phyloP scores from a whole-genome alignment of 2,113 vertebrate genomes.

The Ploceus nigricollis region DNA sequence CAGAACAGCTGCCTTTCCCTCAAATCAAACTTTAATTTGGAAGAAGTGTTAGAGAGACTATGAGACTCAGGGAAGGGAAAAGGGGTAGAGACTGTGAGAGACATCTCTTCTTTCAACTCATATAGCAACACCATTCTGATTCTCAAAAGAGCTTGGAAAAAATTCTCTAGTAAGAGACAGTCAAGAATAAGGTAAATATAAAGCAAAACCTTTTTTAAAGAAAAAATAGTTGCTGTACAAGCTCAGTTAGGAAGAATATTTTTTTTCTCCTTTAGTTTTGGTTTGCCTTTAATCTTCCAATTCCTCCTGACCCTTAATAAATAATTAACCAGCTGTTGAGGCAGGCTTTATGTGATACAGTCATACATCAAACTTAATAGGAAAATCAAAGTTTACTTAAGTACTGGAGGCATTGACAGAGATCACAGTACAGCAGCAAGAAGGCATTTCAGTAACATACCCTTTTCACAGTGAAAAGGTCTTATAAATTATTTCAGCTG shows the following conservation, averaged over 20 bases:
- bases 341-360: not conserved
- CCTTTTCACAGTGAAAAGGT: not conserved
- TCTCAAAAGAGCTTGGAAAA: not conserved
- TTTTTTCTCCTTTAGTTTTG: slow-evolving; percentile 10
- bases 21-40: not conserved
- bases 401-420: not conserved
- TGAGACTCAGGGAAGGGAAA: not conserved
- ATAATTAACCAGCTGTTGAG: slow-evolving; percentile 43
- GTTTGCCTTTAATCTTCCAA: slow-evolving; percentile 30
- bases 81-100: not conserved
- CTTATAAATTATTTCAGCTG: slow-evolving; percentile 28
- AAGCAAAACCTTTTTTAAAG: not conserved
- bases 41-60: not conserved
- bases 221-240: not conserved
- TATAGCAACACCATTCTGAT: not conserved
- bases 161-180: not conserved
- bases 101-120: not conserved
- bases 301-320: slow-evolving; percentile 16
- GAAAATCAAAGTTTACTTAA: slow-evolving; percentile 37
- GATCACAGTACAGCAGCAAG: not conserved
- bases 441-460: not conserved
- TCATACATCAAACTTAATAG: slow-evolving; percentile 8
- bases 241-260: not conserved
- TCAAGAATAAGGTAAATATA: not conserved
- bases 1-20: not conserved